Evolutionary conservation across 2,113 vertebrate species (phyloP), one percentile per base, ranked within the genome.

Genomic region (Lota lota): DNA sequence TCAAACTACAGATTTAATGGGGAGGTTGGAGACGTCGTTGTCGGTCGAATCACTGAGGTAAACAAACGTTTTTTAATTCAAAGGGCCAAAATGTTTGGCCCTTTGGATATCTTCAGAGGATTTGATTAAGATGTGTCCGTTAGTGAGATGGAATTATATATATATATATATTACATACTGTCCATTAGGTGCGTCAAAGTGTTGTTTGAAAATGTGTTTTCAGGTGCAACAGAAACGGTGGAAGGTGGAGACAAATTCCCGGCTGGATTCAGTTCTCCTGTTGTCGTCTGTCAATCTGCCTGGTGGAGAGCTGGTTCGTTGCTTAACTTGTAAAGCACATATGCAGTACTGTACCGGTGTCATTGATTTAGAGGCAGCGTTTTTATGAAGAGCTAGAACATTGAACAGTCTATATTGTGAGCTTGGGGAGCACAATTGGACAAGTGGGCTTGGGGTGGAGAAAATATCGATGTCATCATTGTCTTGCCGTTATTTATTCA

Each of bases 21-120:
- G 1, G 97, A 99, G 83, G 95, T 99, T 10, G 97, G 97, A 8
- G 97, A 99, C 60, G 93, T 99, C 36, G 92, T 99, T 4, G 95
- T 99, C 22, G 97, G 97, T 2, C 91, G 97, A 81, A 94, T 99
- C 75, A 99, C 96, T 2, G 97, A 99, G 95, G 97, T 99, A 92
- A 33, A 54, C 22, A 3, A 5, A 15, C 21, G 1, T 15, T 22
- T 4, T 47, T 36, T 24, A 24, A 19, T 16, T 33, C n/a, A n/a
- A n/a, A n/a, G n/a, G n/a, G n/a, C n/a, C n/a, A n/a, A n/a, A n/a
- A n/a, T n/a, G n/a, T n/a, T n/a, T n/a, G n/a, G n/a, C n/a, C n/a
- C n/a, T n/a, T n/a, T 20, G 21, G 1, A 60, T 60, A 21, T 33
- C 28, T 33, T 33, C 28, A 33, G 28, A 33, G 28, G 7, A 33